Conservation (phyloP, 2,888 invertebrate species). For the Protonemura montana region DNA sequence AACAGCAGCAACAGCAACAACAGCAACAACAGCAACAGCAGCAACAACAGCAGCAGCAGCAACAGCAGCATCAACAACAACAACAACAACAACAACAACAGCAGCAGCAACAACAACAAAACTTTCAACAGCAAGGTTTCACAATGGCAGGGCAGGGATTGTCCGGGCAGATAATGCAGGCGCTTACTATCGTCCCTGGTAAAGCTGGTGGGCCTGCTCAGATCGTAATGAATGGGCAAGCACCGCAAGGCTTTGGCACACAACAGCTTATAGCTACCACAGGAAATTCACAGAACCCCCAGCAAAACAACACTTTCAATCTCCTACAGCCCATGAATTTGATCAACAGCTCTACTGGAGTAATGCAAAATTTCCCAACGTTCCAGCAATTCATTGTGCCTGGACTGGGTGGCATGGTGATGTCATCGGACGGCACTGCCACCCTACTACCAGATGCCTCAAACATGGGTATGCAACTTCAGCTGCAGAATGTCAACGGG, state of each 20-base stretch:
- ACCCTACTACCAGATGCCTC: slow-evolving; percentile 76
- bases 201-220: slow-evolving; percentile 74
- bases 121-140: slow-evolving; percentile 77
- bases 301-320: slow-evolving; percentile 65
- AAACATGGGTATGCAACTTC: slow-evolving; percentile 75
- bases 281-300: slow-evolving; percentile 63
- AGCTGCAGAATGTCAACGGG: slow-evolving; percentile 81
- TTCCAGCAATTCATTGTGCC: slow-evolving; percentile 86
- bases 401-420: slow-evolving; percentile 81
- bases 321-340: slow-evolving; percentile 83
- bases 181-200: slow-evolving; percentile 78
- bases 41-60: slow-evolving; percentile 42
- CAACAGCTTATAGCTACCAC: slow-evolving; percentile 72
- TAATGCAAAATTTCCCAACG: slow-evolving; percentile 78
- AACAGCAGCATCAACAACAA: slow-evolving; percentile 34
- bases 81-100: slow-evolving; percentile 9
- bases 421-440: slow-evolving; percentile 76
- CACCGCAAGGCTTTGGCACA: slow-evolving; percentile 66
- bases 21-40: slow-evolving; percentile 51
- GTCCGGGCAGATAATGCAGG: slow-evolving; percentile 76
- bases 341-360: slow-evolving; percentile 73
- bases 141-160: slow-evolving; percentile 73
- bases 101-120: slow-evolving; percentile 21
- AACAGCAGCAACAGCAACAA: slow-evolving; percentile 62
- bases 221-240: slow-evolving; percentile 79